Conservation (phyloP, 1,140 invertebrate genomes). For the Musca vetustissima region DNA sequence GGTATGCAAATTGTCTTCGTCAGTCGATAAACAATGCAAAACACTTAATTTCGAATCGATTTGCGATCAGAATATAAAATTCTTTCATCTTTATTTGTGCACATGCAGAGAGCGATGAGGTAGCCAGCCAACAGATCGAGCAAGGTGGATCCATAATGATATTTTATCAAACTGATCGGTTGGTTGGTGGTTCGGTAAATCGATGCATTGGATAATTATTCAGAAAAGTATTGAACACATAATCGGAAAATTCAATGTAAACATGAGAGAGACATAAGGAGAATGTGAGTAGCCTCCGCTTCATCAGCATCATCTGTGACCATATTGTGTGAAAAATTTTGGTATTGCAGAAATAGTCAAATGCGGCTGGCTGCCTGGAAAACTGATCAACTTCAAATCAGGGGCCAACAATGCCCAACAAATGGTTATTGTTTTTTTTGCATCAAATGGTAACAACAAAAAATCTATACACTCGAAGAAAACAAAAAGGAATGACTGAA, state of each 20-base stretch:
- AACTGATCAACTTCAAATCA: not conserved
- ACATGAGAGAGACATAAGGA: not conserved
- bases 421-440: constrained; percentile 17
- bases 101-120: not conserved
- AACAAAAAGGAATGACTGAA: not conserved
- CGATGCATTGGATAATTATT: not conserved
- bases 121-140: too few relatives aligned
- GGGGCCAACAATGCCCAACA: not conserved
- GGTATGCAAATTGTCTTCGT: not conserved
- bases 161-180: not conserved
- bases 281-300: not conserved
- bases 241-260: not conserved
- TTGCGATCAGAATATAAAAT: constrained; percentile 14
- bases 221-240: not conserved
- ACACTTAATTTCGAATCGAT: constrained; percentile 10
- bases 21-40: constrained; percentile 16
- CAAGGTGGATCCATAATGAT: constrained; percentile 5
- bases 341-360: too few relatives aligned
- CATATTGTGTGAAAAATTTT: not conserved
- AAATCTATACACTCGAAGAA: not conserved
- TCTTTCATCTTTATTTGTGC: constrained; percentile 9
- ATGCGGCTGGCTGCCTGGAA: too few relatives aligned
- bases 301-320: not conserved
- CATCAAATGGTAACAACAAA: constrained; percentile 23
- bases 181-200: too few relatives aligned